Conservation (phyloP, 2,113 vertebrate genomes). For the Holacanthus passer region DNA sequence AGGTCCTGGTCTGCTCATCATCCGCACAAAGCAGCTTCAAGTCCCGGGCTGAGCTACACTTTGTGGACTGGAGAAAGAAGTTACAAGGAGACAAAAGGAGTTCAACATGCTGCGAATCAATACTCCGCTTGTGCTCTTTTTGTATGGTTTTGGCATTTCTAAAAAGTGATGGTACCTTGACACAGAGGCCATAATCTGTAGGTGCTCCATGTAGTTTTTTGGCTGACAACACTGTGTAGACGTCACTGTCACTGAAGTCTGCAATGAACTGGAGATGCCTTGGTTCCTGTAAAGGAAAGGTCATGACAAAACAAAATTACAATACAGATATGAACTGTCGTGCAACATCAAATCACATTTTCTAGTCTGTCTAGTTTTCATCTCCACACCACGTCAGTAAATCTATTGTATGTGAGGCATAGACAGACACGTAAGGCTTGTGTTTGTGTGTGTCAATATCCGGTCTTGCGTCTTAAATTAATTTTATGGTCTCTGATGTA, state of each 20-base stretch:
- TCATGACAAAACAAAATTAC: constrained; percentile 1
- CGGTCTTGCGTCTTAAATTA: background rate
- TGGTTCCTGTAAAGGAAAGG: constrained; percentile 88
- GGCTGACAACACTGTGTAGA: constrained; percentile 91
- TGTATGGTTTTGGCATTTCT: constrained; percentile 5
- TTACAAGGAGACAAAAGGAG: constrained; percentile 32
- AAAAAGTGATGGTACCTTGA: constrained; percentile 89
- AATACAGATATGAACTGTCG: background rate
- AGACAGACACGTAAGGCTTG: background rate
- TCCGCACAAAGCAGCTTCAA: constrained; percentile 97
- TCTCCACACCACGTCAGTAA: background rate
- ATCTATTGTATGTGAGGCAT: background rate
- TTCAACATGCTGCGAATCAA: constrained; percentile 27
- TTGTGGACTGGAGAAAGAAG: constrained; percentile 88
- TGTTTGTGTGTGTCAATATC: background rate
- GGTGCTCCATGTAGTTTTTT: constrained; percentile 94
- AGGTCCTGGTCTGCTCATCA: constrained; percentile 93
- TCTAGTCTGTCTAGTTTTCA: background rate
- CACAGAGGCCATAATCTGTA: constrained; percentile 93
- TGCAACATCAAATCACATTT: background rate
- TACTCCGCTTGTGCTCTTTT: constrained; percentile 13
- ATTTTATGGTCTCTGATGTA: background rate
- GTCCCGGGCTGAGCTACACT: constrained; percentile 91
- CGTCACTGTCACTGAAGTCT: constrained; percentile 93
- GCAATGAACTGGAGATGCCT: constrained; percentile 97